Evolutionary conservation across 1,140 invertebrate genomes (phyloP), one percentile per base, ranked within the genome.

Genomic region (Apocrypta bakeri): DNA sequence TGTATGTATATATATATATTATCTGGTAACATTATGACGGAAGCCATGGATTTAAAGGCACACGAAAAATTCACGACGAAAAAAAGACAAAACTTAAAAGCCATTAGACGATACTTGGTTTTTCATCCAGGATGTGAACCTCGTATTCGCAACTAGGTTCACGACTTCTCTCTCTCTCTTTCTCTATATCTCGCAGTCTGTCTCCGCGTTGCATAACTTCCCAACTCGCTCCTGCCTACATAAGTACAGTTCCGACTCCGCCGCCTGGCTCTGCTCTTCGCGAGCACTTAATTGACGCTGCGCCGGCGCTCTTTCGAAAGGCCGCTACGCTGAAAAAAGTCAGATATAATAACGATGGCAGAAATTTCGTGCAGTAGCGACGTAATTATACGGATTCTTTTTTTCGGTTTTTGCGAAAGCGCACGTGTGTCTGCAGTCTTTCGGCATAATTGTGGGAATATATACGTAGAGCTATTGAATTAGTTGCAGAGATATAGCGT

Each of bases 221-320:
- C 63, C 27, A 29, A 29, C 63, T 66, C 24, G 63, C 63, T 25
- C 63, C 63, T 66, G 63, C 63, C 63, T 66, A 66, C 63, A 29
- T 66, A 66, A 66, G 63, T 66, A 66, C 63, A 29, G 63, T 66
- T 66, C 63, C 63, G 63, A 66, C 24, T 48, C 42, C 63, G 24
- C 63, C 24, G n/a, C 6, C 63, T 56, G 33, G 33, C 48, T 56
- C 48, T 56, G 48, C 63, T 66, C 63, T 25, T 66, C 63, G 24
- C 63, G 63, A 66, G 63, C 63, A 29, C 63, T 66, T 66, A 66
- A 66, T 66, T 66, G 63, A 66, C 63, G 63, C 63, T 56, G 48
- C 48, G 48, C 48, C 48, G 33, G 33, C 33, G 48, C 48, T 56
- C 24, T 66, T 66, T 66, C 63, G 63, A 27, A 66, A 66, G n/a